Evolutionary conservation across 2,888 invertebrate genomes (phyloP), one percentile per base, ranked within the genome.

Genomic region (Agonum fuliginosum): DNA sequence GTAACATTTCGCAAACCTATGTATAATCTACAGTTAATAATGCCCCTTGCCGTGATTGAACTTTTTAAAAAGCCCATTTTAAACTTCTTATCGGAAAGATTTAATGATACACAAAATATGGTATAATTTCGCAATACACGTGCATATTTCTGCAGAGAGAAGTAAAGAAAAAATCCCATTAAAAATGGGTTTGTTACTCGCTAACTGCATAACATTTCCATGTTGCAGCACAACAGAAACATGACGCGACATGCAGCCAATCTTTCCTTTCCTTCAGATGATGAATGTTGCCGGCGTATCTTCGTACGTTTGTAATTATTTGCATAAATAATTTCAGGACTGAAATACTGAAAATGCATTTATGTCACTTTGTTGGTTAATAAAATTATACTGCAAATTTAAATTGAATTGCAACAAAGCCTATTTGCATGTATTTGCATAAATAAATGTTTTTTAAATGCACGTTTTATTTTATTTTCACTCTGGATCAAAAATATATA

Each of bases 401-500:
- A 71, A 48, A 48, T 71, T 71, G 71, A 71, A 71, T 48, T 34
- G 71, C 34, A 71, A 71, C 71, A 51, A 48, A 71, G 34, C 46
- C 20, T 71, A 71, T 71, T 71, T 71, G 51, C 46, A 71, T 48
- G 14, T 17, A 71, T 71, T 71, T 71, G 51, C 71, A 71, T 71
- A 27, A 24, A 27, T 71, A 51, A 48, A 71, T 71, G 30, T 51
- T 70, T 34, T 48, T 30, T 19, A 22, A 43, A 22, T 48, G 27
- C 14, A 51, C 19, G 48, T 34, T 70, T 71, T 30, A 17, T 24
- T 71, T 27, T 48, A 30, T 37, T 67, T n/a, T 67, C 24, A 20
- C 20, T n/a, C n/a, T n/a, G n/a, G n/a, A n/a, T n/a, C n/a, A n/a
- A n/a, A n/a, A n/a, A n/a, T n/a, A n/a, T n/a, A n/a, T n/a, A n/a